These are phyloP conservation scores for Actinostola sp. DNA, from an alignment of 92 coral and sea anemone genomes.

Conservation along the genomic window DNA sequence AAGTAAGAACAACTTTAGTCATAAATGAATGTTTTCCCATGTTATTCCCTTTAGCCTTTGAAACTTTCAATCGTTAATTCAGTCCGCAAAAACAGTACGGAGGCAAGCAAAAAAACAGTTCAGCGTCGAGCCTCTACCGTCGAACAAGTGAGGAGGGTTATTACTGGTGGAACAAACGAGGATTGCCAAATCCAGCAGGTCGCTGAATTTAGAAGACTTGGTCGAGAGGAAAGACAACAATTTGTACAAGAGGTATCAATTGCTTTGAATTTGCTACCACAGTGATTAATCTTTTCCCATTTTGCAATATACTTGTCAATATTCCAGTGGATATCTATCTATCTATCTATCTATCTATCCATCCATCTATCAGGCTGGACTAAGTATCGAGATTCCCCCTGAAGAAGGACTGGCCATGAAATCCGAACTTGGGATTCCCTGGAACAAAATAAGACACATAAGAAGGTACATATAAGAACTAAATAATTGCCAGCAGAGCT, in stretches of 20 bases:
- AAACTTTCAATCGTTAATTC: not conserved
- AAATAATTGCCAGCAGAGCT: too few species aligned
- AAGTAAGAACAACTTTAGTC: not conserved
- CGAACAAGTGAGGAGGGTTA: not conserved
- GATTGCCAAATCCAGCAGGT: not conserved
- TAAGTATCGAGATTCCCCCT: not conserved
- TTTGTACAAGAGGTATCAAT: not conserved
- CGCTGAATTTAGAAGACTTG: not conserved
- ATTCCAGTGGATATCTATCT: too few species aligned
- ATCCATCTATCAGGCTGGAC: too few species aligned
- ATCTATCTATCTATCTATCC: too few species aligned
- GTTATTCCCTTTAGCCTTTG: constrained; percentile 7
- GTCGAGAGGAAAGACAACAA: not conserved
- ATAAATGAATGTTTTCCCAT: too few species aligned
- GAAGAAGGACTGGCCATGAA: constrained; percentile 28
- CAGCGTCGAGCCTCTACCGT: constrained; percentile 8
- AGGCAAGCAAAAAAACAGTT: constrained; percentile 17
- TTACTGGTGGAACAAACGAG: not conserved
- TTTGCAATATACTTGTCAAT: too few species aligned
- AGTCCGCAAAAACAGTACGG: not conserved
- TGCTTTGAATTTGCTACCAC: not conserved
- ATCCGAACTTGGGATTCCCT: constrained; percentile 14
- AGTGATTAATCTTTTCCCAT: too few species aligned
- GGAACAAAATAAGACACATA: not conserved
- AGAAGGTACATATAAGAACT: not conserved